A percentile compares a stretch with the other conserved stretches of the same genome.
phyloP scores from a whole-genome alignment of 1,140 invertebrate genomes.

The Mesaphorura yosii region DNA sequence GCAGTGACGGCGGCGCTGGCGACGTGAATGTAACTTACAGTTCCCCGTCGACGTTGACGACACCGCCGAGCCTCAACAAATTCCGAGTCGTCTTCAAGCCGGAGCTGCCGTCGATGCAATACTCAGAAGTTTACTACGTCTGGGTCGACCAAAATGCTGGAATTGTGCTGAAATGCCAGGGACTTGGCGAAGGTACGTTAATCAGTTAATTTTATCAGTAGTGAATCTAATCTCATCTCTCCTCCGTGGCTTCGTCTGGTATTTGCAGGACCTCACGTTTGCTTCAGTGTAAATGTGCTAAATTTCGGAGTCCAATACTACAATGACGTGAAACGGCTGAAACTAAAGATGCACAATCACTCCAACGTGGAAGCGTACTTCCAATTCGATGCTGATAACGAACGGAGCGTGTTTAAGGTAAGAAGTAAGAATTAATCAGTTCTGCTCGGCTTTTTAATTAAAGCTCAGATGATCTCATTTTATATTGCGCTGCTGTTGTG shows the following conservation, averaged over 20 bases:
- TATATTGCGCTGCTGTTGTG: too few species aligned
- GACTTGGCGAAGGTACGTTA: slow-evolving; percentile 11
- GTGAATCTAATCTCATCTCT: neutral
- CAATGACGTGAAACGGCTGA: neutral
- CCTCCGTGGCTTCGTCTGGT: neutral
- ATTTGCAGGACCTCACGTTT: slow-evolving; percentile 10
- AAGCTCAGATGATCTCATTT: too few species aligned
- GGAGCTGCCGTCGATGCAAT: slow-evolving; percentile 7
- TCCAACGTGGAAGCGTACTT: slow-evolving; percentile 7
- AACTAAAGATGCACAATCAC: slow-evolving; percentile 7
- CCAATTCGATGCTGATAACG: slow-evolving; percentile 18
- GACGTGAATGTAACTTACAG: neutral
- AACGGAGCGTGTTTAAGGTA: slow-evolving; percentile 10
- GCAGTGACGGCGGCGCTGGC: too few species aligned
- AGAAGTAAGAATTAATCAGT: too few species aligned
- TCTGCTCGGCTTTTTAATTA: too few species aligned
- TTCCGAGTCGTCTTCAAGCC: slow-evolving; percentile 11
- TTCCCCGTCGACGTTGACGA: neutral
- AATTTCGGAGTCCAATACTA: slow-evolving; percentile 8
- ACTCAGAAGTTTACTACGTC: slow-evolving; percentile 1
- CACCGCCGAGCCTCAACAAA: slow-evolving; percentile 2
- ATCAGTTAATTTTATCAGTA: neutral
- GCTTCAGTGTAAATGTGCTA: slow-evolving; percentile 13
- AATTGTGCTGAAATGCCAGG: slow-evolving; percentile 10
- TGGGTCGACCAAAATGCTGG: slow-evolving; percentile 1